A percentile compares a stretch with the other conserved stretches of the same genome.
Evolutionary conservation across 2,113 vertebrate species (phyloP).

Genomic region (Azemiops feae): DNA sequence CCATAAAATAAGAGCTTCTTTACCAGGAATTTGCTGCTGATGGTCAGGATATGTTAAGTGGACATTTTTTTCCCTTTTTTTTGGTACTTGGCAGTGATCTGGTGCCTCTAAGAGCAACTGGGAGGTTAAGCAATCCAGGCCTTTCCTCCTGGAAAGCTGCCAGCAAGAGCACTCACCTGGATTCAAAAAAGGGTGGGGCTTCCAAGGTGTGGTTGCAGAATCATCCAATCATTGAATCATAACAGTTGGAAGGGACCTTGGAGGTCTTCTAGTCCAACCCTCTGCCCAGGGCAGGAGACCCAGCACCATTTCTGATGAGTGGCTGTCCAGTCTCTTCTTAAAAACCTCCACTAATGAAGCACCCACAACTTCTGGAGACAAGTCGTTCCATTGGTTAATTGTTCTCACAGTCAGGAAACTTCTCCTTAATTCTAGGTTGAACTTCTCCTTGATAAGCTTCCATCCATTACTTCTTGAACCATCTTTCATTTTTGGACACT

Average conservation of each 20-base stretch:
- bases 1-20: background rate
- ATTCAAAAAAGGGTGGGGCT: background rate
- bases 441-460: too few species aligned
- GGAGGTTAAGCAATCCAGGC: background rate
- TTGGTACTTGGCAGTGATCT: background rate
- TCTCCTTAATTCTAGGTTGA: too few species aligned
- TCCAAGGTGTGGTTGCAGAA: background rate
- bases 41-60: background rate
- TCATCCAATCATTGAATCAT: background rate
- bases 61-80: background rate
- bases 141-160: background rate
- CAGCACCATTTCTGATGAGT: too few species aligned
- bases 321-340: too few species aligned
- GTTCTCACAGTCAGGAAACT: too few species aligned
- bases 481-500: too few species aligned
- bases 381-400: too few species aligned
- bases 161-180: background rate
- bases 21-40: background rate
- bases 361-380: too few species aligned
- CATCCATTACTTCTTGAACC: too few species aligned
- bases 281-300: too few species aligned
- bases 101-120: background rate
- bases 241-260: background rate
- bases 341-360: too few species aligned
- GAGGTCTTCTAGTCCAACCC: background rate